Evolutionary conservation across 2,888 invertebrate genomes (phyloP), one percentile per base, ranked within the genome.

Genomic region (Harpalus rubripes): DNA sequence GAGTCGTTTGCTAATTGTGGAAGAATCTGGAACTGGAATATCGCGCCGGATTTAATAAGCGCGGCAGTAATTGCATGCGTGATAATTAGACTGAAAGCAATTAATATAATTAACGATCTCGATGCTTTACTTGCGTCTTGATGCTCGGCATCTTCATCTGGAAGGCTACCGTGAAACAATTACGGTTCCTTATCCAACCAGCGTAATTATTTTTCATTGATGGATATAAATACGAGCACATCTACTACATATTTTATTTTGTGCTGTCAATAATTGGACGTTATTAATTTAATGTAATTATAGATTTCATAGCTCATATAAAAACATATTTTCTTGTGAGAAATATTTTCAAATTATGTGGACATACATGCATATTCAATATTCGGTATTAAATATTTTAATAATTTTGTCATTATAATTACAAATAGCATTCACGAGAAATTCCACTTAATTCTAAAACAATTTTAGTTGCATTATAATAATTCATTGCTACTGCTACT

Each of bases 11-110:
- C 82, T 82, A 82, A 82, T 82, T 82, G 72, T 82, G 56, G 56
- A 56, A 58, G 82, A 72, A 68, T 82, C 65, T 56, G 56, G 72
- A 82, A 58, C 72, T 82, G 72, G 72, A 82, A 72, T 32, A 82
- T 72, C 72, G 68, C 82, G 82, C 72, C 15, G 68, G 16, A 72
- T 82, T 81, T 81, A 81, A 81, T 81, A 81, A 81, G 68, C 81
- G 81, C 81, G 32, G 65, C 81, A 15, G 68, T 82, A 82, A 82
- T 82, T 82, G 82, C 82, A 72, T 82, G 72, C 72, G 82, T 63
- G 82, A 82, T 82, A 82, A 82, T 65, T 82, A 82, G 82, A 68
- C 82, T 68, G 72, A 81, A 56, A 82, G 82, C 68, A 82, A 82
- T 82, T 82, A 82, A 82, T 82, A 82, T 82, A 82, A 82, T 82